phyloP scores from a whole-genome alignment of 2,888 invertebrate genomes.

The Pyrochroa serraticornis region DNA sequence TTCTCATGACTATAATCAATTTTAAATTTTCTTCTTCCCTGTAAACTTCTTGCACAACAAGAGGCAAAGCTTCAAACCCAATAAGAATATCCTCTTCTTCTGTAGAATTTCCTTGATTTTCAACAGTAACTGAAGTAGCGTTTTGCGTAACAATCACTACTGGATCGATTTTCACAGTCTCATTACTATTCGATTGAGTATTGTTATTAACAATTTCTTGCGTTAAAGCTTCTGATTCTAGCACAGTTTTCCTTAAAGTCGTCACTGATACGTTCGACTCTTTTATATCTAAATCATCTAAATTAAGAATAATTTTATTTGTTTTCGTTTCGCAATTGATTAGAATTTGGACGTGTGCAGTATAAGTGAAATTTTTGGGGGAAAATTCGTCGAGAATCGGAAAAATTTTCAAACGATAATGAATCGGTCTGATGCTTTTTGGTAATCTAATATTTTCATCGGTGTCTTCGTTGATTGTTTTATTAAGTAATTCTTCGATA shows the following conservation, averaged over 20 bases:
- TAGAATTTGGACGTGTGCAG: slow-evolving; percentile 48
- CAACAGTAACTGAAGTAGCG: slow-evolving; percentile 13
- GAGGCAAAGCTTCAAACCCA: slow-evolving; percentile 13
- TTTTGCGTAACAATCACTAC: slow-evolving; percentile 16
- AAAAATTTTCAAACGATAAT: slow-evolving; percentile 50
- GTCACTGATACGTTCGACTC: slow-evolving; percentile 44
- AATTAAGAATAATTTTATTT: slow-evolving; percentile 50
- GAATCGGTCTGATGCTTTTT: slow-evolving; percentile 42
- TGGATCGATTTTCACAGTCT: slow-evolving; percentile 17
- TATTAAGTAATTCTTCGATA: slow-evolving; percentile 51
- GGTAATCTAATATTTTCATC: slow-evolving; percentile 48
- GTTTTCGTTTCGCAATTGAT: slow-evolving; percentile 48
- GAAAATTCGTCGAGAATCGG: slow-evolving; percentile 49
- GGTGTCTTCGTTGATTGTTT: slow-evolving; percentile 46
- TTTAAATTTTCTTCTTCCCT: slow-evolving; percentile 55
- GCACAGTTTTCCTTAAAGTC: slow-evolving; percentile 26
- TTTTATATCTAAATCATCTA: slow-evolving; percentile 47
- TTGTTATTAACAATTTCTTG: slow-evolving; percentile 10
- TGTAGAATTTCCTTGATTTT: slow-evolving; percentile 13
- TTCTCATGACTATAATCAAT: slow-evolving; percentile 53
- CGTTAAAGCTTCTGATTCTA: slow-evolving; percentile 23
- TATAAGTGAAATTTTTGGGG: slow-evolving; percentile 51
- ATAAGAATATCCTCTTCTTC: slow-evolving; percentile 14
- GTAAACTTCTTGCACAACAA: slow-evolving; percentile 47
- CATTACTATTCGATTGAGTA: slow-evolving; percentile 16